phyloP scores from a whole-genome alignment of 2,797 vertebrate genomes.

The Macropodus opercularis region DNA sequence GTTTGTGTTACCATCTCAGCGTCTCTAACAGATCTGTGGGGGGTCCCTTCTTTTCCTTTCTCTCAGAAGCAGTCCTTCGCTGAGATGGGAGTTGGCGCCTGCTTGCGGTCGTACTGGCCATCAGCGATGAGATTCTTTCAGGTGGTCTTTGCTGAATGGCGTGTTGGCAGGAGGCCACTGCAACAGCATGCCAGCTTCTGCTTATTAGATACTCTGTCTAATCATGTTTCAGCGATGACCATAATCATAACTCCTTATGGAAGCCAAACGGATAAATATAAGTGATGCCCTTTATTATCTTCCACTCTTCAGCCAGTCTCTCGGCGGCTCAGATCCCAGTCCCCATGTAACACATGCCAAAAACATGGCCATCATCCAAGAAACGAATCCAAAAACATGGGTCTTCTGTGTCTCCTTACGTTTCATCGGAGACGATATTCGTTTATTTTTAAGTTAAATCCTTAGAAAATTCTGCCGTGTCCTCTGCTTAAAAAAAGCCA shows the following conservation, averaged over 20 bases:
- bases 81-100: constrained; percentile 79
- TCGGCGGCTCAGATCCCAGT: constrained; percentile 56
- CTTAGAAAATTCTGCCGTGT: constrained; percentile 38
- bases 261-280: constrained; percentile 29
- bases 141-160: constrained; percentile 62
- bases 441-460: constrained; percentile 54
- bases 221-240: constrained; percentile 35
- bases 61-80: constrained; percentile 65
- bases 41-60: constrained; percentile 71
- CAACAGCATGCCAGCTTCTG: constrained; percentile 54
- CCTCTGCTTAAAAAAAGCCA: constrained; percentile 53
- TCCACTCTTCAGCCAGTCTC: constrained; percentile 40
- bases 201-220: constrained; percentile 41
- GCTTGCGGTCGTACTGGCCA: constrained; percentile 75
- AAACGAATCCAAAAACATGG: constrained; percentile 68
- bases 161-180: constrained; percentile 66
- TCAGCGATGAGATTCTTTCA: constrained; percentile 59
- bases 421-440: constrained; percentile 44
- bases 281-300: constrained; percentile 14
- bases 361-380: constrained; percentile 72
- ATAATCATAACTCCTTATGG: constrained; percentile 27
- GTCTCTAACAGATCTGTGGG: constrained; percentile 74
- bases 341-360: constrained; percentile 43
- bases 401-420: constrained; percentile 40
- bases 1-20: constrained; percentile 80